These are phyloP conservation scores for Pachypeltis micranthus DNA, from an alignment of 1,140 invertebrate species.

Conservation along the genomic window DNA sequence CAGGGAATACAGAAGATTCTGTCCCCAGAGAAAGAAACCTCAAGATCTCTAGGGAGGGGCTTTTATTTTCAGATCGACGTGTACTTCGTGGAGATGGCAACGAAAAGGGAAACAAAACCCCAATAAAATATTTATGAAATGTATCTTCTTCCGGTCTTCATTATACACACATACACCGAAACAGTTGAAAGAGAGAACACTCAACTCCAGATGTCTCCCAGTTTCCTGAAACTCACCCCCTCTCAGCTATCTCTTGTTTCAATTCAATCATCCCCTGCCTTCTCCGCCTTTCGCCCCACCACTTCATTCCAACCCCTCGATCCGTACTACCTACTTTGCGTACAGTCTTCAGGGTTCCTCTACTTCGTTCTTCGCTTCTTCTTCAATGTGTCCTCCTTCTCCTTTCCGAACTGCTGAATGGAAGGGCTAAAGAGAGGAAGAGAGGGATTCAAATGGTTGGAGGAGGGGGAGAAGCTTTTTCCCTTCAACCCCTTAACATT, in stretches of 20 bases:
- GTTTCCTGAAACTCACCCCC: neutral
- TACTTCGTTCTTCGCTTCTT: neutral
- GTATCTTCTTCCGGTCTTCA: slow-evolving; percentile 3
- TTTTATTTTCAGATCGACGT: too few relatives aligned
- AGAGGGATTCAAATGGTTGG: too few relatives aligned
- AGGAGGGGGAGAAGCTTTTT: neutral
- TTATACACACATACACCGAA: neutral
- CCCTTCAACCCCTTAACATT: neutral
- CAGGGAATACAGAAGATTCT: too few relatives aligned
- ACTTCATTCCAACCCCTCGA: neutral
- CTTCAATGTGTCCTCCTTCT: too few relatives aligned
- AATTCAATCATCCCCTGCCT: neutral
- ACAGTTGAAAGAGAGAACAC: neutral
- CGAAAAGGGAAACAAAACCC: neutral
- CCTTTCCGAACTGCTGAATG: too few relatives aligned
- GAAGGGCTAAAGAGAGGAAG: too few relatives aligned
- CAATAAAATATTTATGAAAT: slow-evolving; percentile 20
- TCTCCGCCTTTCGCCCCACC: too few relatives aligned
- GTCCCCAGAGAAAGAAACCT: too few relatives aligned
- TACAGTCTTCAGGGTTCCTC: too few relatives aligned
- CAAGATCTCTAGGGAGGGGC: too few relatives aligned
- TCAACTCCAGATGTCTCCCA: neutral
- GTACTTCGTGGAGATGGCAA: too few relatives aligned
- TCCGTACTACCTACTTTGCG: too few relatives aligned
- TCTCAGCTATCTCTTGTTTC: neutral